Evolutionary conservation across 1,140 invertebrate species (phyloP).

Genomic region (Diabrotica undecimpunctata): DNA sequence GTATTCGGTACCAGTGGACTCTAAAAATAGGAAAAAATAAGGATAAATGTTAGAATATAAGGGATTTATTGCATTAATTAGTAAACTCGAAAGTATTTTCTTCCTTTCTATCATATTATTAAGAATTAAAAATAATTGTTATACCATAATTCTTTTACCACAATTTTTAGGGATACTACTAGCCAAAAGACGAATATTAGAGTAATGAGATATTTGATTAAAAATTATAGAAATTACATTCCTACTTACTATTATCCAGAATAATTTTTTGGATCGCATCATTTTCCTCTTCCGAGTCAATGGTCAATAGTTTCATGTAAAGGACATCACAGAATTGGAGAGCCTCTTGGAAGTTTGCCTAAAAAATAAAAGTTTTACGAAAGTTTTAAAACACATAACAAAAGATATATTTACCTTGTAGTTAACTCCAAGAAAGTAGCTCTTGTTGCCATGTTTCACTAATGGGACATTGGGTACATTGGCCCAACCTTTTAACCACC

Average conservation of each 20-base stretch:
- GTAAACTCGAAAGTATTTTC: not conserved
- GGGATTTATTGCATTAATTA: not conserved
- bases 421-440: too few relatives aligned
- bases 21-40: not conserved
- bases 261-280: not conserved
- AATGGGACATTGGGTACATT: too few relatives aligned
- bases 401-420: too few relatives aligned
- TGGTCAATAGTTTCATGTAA: conserved; percentile 8
- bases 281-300: conserved; percentile 3
- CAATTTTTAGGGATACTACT: too few relatives aligned
- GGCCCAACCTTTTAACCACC: too few relatives aligned
- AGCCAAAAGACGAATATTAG: not conserved
- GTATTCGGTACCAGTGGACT: conserved; percentile 4
- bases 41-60: not conserved
- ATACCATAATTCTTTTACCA: too few relatives aligned
- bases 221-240: not conserved
- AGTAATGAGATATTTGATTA: not conserved
- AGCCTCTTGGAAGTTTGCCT: not conserved
- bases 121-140: too few relatives aligned
- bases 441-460: too few relatives aligned
- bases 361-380: too few relatives aligned
- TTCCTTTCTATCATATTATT: too few relatives aligned
- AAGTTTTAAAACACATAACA: too few relatives aligned
- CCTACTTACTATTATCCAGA: not conserved
- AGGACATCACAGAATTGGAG: conserved; percentile 7